Conservation (phyloP, 2,888 invertebrate species). For the Congeria kusceri region DNA sequence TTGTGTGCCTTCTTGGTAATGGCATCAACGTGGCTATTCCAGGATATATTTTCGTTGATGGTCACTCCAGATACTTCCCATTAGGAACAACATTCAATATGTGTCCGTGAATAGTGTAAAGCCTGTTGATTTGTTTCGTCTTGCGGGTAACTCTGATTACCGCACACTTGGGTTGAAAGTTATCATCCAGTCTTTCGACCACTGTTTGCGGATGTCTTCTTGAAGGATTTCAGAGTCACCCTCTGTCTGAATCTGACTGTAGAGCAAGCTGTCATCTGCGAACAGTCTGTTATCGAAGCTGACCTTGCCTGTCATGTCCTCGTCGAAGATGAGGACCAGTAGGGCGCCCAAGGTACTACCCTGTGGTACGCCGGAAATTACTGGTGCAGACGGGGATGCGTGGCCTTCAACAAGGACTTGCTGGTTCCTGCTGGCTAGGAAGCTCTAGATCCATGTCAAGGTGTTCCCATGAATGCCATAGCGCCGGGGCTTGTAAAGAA, state of each 20-base stretch:
- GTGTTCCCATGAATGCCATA: constrained; percentile 32
- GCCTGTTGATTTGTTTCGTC: too few species aligned
- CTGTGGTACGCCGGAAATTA: constrained; percentile 36
- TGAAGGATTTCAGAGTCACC: constrained; percentile 13
- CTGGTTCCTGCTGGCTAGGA: constrained; percentile 24
- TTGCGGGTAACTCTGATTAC: constrained; percentile 9
- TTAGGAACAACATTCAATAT: too few species aligned
- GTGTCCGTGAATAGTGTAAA: too few species aligned
- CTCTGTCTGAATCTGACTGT: constrained; percentile 2
- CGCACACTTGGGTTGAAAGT: constrained; percentile 25
- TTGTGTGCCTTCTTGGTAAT: too few species aligned
- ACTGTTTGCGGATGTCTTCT: neutral
- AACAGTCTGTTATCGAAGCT: constrained; percentile 5
- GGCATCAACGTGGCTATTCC: too few species aligned
- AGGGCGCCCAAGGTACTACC: constrained; percentile 22
- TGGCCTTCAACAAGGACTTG: constrained; percentile 35
- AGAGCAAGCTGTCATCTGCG: constrained; percentile 30
- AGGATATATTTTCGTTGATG: too few species aligned
- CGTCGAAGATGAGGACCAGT: constrained; percentile 23
- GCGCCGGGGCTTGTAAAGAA: constrained; percentile 26
- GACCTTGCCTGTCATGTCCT: constrained; percentile 22
- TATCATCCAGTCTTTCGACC: constrained; percentile 8
- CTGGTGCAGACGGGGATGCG: constrained; percentile 26
- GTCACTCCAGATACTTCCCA: too few species aligned
- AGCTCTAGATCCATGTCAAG: constrained; percentile 20